Conservation (phyloP, 1,140 invertebrate species). For the Trachymyrmex septentrionalis region DNA sequence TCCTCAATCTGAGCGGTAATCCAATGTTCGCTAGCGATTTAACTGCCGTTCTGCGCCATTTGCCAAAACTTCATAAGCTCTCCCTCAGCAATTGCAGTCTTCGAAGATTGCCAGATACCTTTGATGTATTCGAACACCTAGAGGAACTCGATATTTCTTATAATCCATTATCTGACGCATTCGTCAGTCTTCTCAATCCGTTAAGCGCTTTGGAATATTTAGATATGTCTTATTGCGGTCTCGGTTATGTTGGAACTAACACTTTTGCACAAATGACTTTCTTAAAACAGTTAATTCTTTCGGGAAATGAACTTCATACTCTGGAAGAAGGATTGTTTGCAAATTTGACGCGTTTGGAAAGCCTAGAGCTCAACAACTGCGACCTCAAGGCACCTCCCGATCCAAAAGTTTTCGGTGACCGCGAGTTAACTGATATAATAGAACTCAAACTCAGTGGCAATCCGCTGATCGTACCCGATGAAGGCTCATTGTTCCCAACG, state of each 20-base stretch:
- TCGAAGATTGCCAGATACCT: conserved; percentile 89
- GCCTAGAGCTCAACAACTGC: conserved; percentile 90
- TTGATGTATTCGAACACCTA: conserved; percentile 89
- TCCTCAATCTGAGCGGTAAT: conserved; percentile 90
- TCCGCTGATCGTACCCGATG: conserved; percentile 88
- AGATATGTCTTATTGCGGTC: conserved; percentile 91
- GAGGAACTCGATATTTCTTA: conserved; percentile 90
- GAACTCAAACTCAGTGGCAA: conserved; percentile 91
- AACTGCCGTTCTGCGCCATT: conserved; percentile 89
- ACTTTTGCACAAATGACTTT: conserved; percentile 91
- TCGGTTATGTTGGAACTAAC: conserved; percentile 89
- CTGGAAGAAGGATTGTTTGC: conserved; percentile 91
- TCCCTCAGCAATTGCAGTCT: conserved; percentile 90
- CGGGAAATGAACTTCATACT: conserved; percentile 89
- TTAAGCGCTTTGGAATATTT: conserved; percentile 90
- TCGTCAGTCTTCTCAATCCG: conserved; percentile 89
- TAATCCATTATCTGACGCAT: conserved; percentile 90
- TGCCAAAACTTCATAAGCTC: conserved; percentile 89
- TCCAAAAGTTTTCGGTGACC: conserved; percentile 90
- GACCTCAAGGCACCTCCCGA: conserved; percentile 89
- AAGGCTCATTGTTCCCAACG: conserved; percentile 88
- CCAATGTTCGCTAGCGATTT: conserved; percentile 90
- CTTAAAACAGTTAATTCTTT: conserved; percentile 89
- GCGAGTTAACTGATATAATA: conserved; percentile 89
- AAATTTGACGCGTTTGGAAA: conserved; percentile 89